These are phyloP conservation scores for Acridotheres tristis DNA, from an alignment of 2,797 vertebrate genomes.

Conservation along the genomic window DNA sequence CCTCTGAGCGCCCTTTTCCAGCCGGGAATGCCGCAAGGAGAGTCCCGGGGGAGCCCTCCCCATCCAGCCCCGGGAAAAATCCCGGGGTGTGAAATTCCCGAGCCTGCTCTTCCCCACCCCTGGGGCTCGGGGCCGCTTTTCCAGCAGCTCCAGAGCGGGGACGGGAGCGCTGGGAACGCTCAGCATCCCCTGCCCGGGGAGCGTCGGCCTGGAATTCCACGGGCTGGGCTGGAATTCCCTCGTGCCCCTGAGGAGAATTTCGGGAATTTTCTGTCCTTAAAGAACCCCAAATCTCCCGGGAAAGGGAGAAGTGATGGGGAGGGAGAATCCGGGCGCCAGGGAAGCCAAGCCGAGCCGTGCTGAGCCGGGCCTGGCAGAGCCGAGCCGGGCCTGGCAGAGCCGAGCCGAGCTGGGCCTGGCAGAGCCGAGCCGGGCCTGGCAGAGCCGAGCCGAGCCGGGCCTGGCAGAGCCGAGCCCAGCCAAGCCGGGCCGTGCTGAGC, in stretches of 20 bases:
- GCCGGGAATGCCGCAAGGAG: neutral
- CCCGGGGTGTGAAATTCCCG: neutral
- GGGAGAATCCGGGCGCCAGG: no score
- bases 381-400: no score
- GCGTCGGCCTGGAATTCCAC: neutral
- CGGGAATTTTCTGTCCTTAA: neutral
- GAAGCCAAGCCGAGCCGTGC: no score
- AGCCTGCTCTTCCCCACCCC: neutral
- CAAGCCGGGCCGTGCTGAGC: no score
- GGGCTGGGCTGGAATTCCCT: neutral
- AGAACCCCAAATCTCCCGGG: neutral
- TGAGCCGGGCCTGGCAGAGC: no score
- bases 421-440: no score
- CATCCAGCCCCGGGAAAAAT: no score
- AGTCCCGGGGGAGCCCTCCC: no score
- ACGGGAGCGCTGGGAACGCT: neutral
- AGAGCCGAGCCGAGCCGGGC: no score
- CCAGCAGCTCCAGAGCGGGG: neutral
- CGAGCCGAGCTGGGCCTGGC: no score
- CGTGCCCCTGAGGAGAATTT: rapidly evolving
- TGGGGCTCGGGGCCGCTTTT: no score
- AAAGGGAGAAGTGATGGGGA: neutral
- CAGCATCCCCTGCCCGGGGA: neutral
- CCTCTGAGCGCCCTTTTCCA: neutral
- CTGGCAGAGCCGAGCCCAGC: no score